Percentiles rank a stretch among this genome's conserved stretches.
phyloP scores from a whole-genome alignment of 2,888 invertebrate genomes.

The Diplolepis rosae region DNA sequence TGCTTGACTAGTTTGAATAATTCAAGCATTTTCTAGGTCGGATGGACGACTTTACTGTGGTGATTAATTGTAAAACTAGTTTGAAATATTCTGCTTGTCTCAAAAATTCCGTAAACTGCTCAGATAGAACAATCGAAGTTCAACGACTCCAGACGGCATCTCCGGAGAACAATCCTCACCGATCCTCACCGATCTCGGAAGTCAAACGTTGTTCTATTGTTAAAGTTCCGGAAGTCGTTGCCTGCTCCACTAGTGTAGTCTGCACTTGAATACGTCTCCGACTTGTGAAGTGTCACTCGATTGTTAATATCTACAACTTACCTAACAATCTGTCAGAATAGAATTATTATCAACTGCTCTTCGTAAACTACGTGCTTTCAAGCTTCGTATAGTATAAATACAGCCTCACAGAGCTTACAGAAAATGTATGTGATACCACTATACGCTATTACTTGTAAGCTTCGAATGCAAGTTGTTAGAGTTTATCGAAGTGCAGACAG shows the following conservation, averaged over 20 bases:
- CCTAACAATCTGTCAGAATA: slow-evolving; percentile 49
- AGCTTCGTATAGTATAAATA: background rate
- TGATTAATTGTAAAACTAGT: background rate
- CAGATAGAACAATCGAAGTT: background rate
- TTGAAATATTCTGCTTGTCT: background rate
- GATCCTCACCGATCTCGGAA: background rate
- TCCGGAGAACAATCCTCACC: background rate
- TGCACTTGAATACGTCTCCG: background rate
- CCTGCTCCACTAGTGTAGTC: background rate
- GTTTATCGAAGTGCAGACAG: background rate
- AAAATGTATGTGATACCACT: background rate
- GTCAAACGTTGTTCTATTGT: background rate
- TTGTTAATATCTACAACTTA: slow-evolving; percentile 7
- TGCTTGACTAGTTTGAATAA: slow-evolving; percentile 56
- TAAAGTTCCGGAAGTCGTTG: background rate
- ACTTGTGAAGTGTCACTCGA: background rate
- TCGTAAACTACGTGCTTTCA: slow-evolving; percentile 11
- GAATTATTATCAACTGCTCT: slow-evolving; percentile 46
- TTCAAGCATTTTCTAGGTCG: slow-evolving; percentile 53
- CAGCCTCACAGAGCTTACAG: background rate
- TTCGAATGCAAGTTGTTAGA: background rate
- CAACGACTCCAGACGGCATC: background rate
- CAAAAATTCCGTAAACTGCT: background rate
- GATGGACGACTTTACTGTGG: background rate
- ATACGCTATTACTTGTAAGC: background rate